Percentiles rank a stretch among this genome's conserved stretches.
Evolutionary conservation across 2,797 vertebrate genomes (phyloP).

Genomic region (Acridotheres tristis): DNA sequence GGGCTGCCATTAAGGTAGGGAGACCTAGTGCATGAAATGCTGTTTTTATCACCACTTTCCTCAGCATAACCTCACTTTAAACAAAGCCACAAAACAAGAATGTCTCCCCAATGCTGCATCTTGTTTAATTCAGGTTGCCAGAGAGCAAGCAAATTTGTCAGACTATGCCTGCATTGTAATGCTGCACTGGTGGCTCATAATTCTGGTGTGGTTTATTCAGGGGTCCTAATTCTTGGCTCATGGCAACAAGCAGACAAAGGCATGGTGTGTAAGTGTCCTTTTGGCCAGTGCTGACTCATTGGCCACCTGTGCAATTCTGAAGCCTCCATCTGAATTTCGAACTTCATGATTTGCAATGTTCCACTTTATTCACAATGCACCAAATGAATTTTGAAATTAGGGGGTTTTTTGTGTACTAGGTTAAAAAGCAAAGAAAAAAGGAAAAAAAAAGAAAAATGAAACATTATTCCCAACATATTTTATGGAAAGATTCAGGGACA

Average conservation of each 20-base stretch:
- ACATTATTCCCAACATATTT: rapidly evolving
- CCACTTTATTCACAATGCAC: not conserved
- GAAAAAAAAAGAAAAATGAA: rapidly evolving
- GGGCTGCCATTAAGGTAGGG: not conserved
- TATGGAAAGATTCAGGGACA: not conserved
- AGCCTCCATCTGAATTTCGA: not conserved
- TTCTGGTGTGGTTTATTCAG: not conserved
- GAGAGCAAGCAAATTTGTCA: not conserved
- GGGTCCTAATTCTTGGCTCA: not conserved
- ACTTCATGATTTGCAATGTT: not conserved
- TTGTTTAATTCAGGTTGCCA: slow-evolving; percentile 21
- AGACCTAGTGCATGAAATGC: not conserved
- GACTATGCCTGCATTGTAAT: not conserved
- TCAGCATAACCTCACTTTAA: slow-evolving; percentile 22
- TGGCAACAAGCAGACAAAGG: not conserved
- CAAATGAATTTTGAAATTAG: not conserved
- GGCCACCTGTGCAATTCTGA: not conserved
- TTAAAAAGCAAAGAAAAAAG: not conserved
- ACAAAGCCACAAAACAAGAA: slow-evolving; percentile 36
- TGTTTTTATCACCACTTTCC: slow-evolving; percentile 39
- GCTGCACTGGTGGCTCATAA: not conserved
- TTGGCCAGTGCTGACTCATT: not conserved
- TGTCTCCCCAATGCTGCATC: not conserved
- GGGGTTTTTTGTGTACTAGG: rapidly evolving
- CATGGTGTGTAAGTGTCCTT: not conserved